A percentile compares a stretch with the other conserved stretches of the same genome.
These are phyloP conservation scores for Sphaerophoria rueppellii DNA, from an alignment of 2,888 invertebrate species.

Conservation along the genomic window DNA sequence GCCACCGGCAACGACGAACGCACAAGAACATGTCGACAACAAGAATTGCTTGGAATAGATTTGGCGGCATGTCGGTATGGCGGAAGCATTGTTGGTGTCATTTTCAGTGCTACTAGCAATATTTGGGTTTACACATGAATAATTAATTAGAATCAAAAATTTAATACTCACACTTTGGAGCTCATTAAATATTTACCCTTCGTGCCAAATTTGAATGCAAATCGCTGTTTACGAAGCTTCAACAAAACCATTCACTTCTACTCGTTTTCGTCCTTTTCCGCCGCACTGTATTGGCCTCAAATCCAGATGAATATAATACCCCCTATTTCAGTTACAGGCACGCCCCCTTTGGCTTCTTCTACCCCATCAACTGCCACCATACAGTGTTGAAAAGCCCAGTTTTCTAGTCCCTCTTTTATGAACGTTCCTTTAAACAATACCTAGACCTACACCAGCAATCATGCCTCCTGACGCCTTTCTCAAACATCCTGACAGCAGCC, in stretches of 20 bases:
- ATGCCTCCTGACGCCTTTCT: conserved; percentile 5
- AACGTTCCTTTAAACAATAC: not conserved
- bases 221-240: conserved; percentile 79
- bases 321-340: conserved; percentile 43
- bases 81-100: conserved; percentile 56
- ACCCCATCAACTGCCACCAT: conserved; percentile 16
- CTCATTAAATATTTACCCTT: conserved; percentile 81
- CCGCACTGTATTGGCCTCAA: conserved; percentile 37
- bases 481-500: conserved; percentile 2
- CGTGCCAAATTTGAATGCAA: conserved; percentile 81
- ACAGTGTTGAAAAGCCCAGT: not conserved
- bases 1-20: not conserved
- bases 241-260: conserved; percentile 69
- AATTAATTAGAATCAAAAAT: conserved; percentile 82
- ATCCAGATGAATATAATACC: conserved; percentile 24
- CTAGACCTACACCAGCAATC: conserved; percentile 6
- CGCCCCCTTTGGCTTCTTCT: conserved; percentile 35
- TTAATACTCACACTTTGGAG: conserved; percentile 81
- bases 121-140: conserved; percentile 80
- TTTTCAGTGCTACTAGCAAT: conserved; percentile 70
- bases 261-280: conserved; percentile 16
- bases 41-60: not conserved
- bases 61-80: not conserved
- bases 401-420: conserved; percentile 34
- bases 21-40: conserved; percentile 15